Evolutionary conservation across 2,113 vertebrate genomes (phyloP), one percentile per base, ranked within the genome.

Genomic region (Nestor notabilis): DNA sequence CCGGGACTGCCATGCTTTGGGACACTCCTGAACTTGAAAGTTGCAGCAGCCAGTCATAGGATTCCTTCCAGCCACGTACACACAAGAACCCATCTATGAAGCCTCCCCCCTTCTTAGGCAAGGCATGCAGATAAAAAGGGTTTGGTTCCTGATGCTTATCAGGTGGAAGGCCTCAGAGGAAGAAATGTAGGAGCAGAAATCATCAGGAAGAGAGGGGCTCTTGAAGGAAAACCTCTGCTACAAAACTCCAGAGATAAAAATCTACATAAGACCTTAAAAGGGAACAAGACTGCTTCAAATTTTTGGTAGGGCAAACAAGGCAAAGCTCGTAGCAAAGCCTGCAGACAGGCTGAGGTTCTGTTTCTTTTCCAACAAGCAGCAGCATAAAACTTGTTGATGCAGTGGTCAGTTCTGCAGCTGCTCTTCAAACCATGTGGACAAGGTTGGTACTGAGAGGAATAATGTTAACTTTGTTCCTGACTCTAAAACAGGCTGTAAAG

Each of bases 1-100:
- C 1, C 0, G 0, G 33, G 35, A 18, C 15, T 13, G 33, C 19
- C 2, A 1, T 10, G 3, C n/a, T 10, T 50, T 0, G 25, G 72
- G 74, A 39, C 18, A 16, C 41, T 39, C 31, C 65, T 17, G 13
- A 50, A 13, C 80, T 25, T 46, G 5, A 37, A 39, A 90, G 63
- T 4, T 21, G 23, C 21, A 33, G 17, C 11, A 68, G 9, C 46
- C 52, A 56, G 52, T 24, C 61, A 49, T 6, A 41, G 2, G 50
- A 69, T 39, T 69, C 56, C 56, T 83, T 66, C 83, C 12, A 83
- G 72, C 41, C 4, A 5, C 15, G 70, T 11, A 72, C 0, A 2
- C 49, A 37, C 23, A 56, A 33, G 79, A 90, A 47, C 39, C 63
- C 16, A 39, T 4, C 11, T 5, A 61, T 29, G 65, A 92, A 91